Base-by-base conservation (phyloP, 2,113 vertebrate species). In the Saguinus midas region DNA sequence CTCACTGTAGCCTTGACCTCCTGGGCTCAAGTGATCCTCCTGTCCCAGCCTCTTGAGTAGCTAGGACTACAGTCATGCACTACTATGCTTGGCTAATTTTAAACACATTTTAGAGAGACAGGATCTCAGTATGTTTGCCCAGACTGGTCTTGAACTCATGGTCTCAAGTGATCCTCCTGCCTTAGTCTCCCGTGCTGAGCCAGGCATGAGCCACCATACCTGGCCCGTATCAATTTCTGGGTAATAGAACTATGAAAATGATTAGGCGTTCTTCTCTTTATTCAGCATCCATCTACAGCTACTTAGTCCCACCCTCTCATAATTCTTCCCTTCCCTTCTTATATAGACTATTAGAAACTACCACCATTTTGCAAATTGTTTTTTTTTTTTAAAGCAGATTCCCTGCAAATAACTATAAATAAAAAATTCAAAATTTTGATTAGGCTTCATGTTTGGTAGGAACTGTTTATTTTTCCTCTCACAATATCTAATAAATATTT, bases 381-480 rank as follows among this genome's bases (percentile, higher is more conserved):
- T 82, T 48, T 68, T 50, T 82, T 48, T 13, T 35, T 12, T 48
- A 76, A 73, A 93, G 8, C 3, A 87, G 17, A 55, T 32, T 96
- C 88, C 25, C 25, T 94, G 45, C 5, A 95, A 66, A 72, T 83
- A 90, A 93, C 66, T 94, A 76, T 29, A 97, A 73, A 84, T 95
- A 55, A 90, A 90, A 5, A 95, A 57, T 17, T 96, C 45, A 32
- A 73, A 95, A 93, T 97, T 95, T 95, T 95, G 0, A 68, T 57
- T 78, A n/a, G 81, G 29, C 37, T 35, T 84, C 11, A 82, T 25
- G 25, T 94, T 94, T 95, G 57, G 1, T 23, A 92, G 35, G 6
- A 78, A 73, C 35, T 58, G 2, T 73, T 88, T 96, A 90, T 94
- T 94, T 90, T 96, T 96, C 21, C 32, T 84, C 16, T 14, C 81